These are phyloP conservation scores for Echinarachnius parma DNA, from an alignment of 53 echinoderm and acorn worm species.

Conservation along the genomic window DNA sequence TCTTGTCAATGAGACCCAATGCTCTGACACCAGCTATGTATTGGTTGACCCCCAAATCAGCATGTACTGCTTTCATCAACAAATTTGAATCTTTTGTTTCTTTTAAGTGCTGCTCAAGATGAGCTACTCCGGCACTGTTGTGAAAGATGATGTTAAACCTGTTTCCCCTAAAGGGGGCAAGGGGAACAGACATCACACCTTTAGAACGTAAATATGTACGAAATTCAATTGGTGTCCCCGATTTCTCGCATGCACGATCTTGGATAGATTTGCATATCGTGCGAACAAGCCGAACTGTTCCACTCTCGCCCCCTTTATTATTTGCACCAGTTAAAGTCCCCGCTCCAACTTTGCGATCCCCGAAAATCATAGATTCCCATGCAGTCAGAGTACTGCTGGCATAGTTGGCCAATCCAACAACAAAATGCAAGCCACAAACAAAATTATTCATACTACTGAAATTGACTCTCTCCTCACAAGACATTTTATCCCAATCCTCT, in stretches of 20 bases:
- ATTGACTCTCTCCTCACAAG: slow-evolving; percentile 15
- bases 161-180: slow-evolving; percentile 62
- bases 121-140: slow-evolving; percentile 57
- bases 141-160: slow-evolving; percentile 70
- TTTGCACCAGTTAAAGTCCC: slow-evolving; percentile 1
- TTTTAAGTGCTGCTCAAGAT: slow-evolving; percentile 27
- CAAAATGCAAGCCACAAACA: slow-evolving; percentile 47
- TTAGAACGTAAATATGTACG: slow-evolving; percentile 36
- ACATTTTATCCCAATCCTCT: slow-evolving; percentile 40
- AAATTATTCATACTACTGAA: slow-evolving; percentile 47
- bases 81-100: slow-evolving; percentile 43
- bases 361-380: slow-evolving; percentile 44
- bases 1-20: slow-evolving; percentile 60
- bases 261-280: slow-evolving; percentile 62
- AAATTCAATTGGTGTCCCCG: slow-evolving; percentile 58
- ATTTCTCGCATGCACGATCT: slow-evolving; percentile 53
- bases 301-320: slow-evolving; percentile 24
- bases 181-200: slow-evolving; percentile 22
- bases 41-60: slow-evolving; percentile 49
- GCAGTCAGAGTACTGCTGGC: slow-evolving; percentile 16
- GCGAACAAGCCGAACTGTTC: slow-evolving; percentile 52
- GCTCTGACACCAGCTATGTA: slow-evolving; percentile 53
- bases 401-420: slow-evolving; percentile 56
- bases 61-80: slow-evolving; percentile 46
- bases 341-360: slow-evolving; percentile 30